A percentile compares a stretch with the other conserved stretches of the same genome.
These are phyloP conservation scores for Conger conger DNA, from an alignment of 2,113 vertebrate species.

Conservation along the genomic window DNA sequence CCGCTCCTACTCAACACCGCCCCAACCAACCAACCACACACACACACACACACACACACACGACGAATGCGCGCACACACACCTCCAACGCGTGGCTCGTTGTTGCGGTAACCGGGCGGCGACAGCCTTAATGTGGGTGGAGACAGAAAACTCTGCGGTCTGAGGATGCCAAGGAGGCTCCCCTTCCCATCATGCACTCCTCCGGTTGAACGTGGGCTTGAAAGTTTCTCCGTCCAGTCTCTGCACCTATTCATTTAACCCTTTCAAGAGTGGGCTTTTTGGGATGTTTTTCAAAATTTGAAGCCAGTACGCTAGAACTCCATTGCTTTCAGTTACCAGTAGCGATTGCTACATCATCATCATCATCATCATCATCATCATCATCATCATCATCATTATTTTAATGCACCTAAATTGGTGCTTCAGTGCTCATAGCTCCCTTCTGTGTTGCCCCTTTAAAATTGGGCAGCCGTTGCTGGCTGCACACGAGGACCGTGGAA, in stretches of 20 bases:
- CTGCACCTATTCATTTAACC: no score
- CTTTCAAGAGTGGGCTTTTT: no score
- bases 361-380: no score
- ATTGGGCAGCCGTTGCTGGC: neutral
- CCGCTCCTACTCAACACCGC: slow-evolving; percentile 36
- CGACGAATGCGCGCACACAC: slow-evolving; percentile 9
- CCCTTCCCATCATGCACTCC: neutral
- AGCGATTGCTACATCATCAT: no score
- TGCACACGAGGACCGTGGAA: neutral
- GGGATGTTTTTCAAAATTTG: no score
- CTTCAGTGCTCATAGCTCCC: neutral
- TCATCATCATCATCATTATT: no score
- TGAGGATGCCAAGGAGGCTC: slow-evolving; percentile 55
- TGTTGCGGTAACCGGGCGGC: slow-evolving; percentile 47
- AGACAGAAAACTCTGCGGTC: neutral
- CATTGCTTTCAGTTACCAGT: no score
- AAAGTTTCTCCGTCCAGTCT: neutral
- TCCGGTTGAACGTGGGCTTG: neutral
- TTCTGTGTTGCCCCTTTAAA: neutral
- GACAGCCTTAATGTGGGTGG: slow-evolving; percentile 24
- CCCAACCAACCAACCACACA: slow-evolving; percentile 21
- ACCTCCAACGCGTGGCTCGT: slow-evolving; percentile 40
- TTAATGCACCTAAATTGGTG: no score
- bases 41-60: slow-evolving; percentile 42
- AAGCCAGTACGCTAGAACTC: no score